phyloP scores from a whole-genome alignment of 2,888 invertebrate genomes.

The Sphaeridia pumilis region DNA sequence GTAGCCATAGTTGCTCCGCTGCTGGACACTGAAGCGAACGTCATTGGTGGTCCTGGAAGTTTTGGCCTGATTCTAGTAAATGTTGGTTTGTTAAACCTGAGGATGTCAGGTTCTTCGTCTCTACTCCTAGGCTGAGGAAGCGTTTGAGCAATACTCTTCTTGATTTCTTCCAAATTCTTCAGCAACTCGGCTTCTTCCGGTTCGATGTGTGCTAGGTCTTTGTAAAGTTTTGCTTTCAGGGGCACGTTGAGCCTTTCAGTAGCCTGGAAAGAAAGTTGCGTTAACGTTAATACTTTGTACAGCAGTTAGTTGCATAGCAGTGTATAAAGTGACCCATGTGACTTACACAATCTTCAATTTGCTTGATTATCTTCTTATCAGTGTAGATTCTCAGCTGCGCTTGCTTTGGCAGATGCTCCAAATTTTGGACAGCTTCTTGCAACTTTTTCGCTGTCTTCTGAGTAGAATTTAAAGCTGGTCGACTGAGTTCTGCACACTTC shows the following conservation, averaged over 20 bases:
- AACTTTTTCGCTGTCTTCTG: constrained; percentile 2
- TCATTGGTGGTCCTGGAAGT: constrained; percentile 7
- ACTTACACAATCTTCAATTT: constrained; percentile 5
- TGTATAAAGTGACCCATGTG: background rate
- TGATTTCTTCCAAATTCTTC: constrained; percentile 3
- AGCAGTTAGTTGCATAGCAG: background rate
- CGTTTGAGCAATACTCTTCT: background rate
- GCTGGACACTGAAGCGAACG: background rate
- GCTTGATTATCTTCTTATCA: background rate
- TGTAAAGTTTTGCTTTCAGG: constrained; percentile 1
- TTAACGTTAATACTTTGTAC: background rate
- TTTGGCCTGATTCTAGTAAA: constrained; percentile 10
- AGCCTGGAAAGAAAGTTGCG: background rate
- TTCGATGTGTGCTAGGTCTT: constrained; percentile 4
- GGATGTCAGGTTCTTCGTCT: constrained; percentile 7
- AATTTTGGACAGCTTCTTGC: constrained; percentile 6
- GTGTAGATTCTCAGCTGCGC: background rate
- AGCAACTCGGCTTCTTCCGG: constrained; percentile 1
- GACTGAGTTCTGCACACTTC: constrained; percentile 9
- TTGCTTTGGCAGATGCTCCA: constrained; percentile 5
- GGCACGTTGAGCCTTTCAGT: constrained; percentile 9
- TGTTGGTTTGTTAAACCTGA: constrained; percentile 12
- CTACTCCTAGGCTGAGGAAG: constrained; percentile 7
- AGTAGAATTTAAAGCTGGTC: constrained; percentile 7
- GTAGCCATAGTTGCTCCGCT: too few species aligned